Base-by-base conservation (phyloP, 35 echinoderm and acorn worm genomes). In the Hemicentrotus pulcherrimus region DNA sequence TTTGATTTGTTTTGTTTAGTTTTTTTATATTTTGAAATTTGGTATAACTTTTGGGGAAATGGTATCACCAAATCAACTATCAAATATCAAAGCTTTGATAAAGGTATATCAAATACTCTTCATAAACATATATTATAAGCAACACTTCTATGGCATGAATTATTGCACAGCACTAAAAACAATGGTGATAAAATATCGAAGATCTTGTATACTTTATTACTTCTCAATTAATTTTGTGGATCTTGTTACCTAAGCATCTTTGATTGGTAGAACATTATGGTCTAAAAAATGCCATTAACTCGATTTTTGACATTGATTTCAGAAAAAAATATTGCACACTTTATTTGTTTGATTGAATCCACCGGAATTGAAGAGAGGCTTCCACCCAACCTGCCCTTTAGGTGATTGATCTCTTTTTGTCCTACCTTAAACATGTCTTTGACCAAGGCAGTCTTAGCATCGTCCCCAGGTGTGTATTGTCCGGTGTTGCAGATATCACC, bases 401-500 rank as follows among this genome's bases (percentile, higher is more conserved):
- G 86, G 12, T 1, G 28, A 8, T 86, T 22, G 86, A 5, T 33
- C 14, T 30, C 32, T 33, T 22, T 33, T 33, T 7, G n/a, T 86
- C 59, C 33, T 96, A 95, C 94, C 89, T 95, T 96, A 88, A 96
- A 98, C 32, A 96, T 96, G 32, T 48, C 32, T 78, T 32, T 96
- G 9, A 96, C 87, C 61, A 52, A 94, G 45, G 96, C 96, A 32
- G 94, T 97, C 31, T 94, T 94, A 9, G 93, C 48, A 10, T 88
- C n/a, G 9, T 95, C 94, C 2, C 94, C 70, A 31, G 95, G 91
- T 58, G 94, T 95, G 58, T 95, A 98, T 7, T 96, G 32, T 24
- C 71, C 95, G 16, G 96, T 96, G 47, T 98, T 95, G 46, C 94
- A 98, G 46, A 98, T 98, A 60, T 96, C 95, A 89, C 97, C 97